phyloP scores from a whole-genome alignment of 2,113 vertebrate species.

The Panthera leo region DNA sequence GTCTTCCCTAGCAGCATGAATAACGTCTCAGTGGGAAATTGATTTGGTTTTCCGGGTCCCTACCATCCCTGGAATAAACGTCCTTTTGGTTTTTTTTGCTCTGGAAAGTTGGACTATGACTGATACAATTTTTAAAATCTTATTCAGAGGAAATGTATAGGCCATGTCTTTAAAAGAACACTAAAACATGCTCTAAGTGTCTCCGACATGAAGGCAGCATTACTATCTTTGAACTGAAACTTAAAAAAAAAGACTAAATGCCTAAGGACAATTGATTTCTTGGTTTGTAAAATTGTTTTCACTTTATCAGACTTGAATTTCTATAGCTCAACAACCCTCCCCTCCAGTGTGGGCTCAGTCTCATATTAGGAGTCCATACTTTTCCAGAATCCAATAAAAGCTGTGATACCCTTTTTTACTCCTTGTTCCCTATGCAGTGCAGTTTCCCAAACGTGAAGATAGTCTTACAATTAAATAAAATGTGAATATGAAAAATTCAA shows the following conservation, averaged over 20 bases:
- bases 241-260: not conserved
- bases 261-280: not conserved
- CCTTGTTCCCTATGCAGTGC: not conserved
- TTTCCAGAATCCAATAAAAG: not conserved
- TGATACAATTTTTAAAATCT: not conserved
- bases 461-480: not conserved
- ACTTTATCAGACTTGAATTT: not conserved
- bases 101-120: not conserved
- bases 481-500: not conserved
- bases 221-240: not conserved
- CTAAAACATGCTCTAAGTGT: not conserved
- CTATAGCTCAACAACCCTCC: not conserved
- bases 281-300: not conserved
- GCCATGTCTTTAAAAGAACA: not conserved
- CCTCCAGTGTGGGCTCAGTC: not conserved
- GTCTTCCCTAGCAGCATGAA: not conserved
- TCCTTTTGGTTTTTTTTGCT: not conserved
- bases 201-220: not conserved
- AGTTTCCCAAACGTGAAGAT: not conserved
- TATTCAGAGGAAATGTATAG: conserved; percentile 5
- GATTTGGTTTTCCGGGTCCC: not conserved
- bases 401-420: not conserved
- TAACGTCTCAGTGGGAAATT: not conserved
- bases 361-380: not conserved
- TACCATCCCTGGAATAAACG: not conserved